phyloP scores from a whole-genome alignment of 2,888 invertebrate species.

The Volucella zonaria region DNA sequence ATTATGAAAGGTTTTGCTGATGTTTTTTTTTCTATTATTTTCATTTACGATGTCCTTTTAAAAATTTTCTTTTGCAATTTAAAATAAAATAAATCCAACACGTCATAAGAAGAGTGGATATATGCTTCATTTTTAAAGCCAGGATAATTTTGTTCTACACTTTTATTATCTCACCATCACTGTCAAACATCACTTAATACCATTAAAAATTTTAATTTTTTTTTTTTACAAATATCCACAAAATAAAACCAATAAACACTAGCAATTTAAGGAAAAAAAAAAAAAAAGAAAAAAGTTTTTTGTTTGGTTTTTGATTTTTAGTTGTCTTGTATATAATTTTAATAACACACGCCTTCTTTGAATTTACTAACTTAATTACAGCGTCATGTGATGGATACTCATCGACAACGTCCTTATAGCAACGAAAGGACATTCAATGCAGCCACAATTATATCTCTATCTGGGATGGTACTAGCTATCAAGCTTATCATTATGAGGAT shows the following conservation, averaged over 20 bases:
- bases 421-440: conserved; percentile 77
- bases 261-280: background rate
- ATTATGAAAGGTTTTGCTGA: conserved; percentile 74
- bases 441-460: conserved; percentile 76
- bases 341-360: conserved; percentile 70
- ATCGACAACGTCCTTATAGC: conserved; percentile 88
- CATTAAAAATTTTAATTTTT: conserved; percentile 33
- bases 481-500: conserved; percentile 76
- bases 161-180: no score
- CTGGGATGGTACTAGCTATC: conserved; percentile 77
- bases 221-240: conserved; percentile 50
- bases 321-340: conserved; percentile 53
- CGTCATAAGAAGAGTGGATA: background rate
- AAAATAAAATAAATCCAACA: conserved; percentile 55
- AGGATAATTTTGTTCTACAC: no score
- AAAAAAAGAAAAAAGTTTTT: conserved; percentile 19
- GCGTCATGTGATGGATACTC: conserved; percentile 89
- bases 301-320: conserved; percentile 38
- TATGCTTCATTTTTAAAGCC: no score
- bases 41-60: conserved; percentile 55
- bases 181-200: no score
- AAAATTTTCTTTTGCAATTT: conserved; percentile 49
- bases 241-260: conserved; percentile 46
- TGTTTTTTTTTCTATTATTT: conserved; percentile 14
- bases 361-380: conserved; percentile 83